Base-by-base conservation (phyloP, 2,113 vertebrate species). In the Coptodon rendalli region DNA sequence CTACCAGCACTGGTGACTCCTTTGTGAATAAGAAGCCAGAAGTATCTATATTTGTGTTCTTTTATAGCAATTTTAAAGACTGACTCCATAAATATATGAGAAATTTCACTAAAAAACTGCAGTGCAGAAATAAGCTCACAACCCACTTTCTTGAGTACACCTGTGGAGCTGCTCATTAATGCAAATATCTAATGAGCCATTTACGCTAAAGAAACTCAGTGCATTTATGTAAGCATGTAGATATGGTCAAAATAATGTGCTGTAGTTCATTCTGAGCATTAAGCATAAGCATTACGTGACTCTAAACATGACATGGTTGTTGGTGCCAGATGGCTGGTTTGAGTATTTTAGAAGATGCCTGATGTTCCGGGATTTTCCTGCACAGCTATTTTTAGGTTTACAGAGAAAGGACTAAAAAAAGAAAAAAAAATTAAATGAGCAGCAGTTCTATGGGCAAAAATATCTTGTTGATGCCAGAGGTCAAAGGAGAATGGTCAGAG, bases 341-440 rank as follows among this genome's bases (percentile, higher is more conserved):
- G 38, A 71, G 38, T 27, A 71, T 71, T 71, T 24, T 71, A 43
- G n/a, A 71, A 71, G 13, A 24, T 71, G 38, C 61, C 38, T 2
- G 38, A 43, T 43, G 19, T 40, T 24, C 36, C 14, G 12, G 1
- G 7, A 68, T 68, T 40, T 68, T 68, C 5, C 36, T 2, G 13
- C 38, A 27, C 66, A 71, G 8, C 13, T 24, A 71, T 16, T 24
- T 45, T 14, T 45, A 73, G 22, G 40, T 45, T 73, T 45, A 27
- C 22, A 45, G 40, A 73, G 40, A 73, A 43, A 27, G 38, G 38
- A 27, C 24, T 45, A 1, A 27, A 71, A 43, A 27, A 45, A 16
- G 0, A 0, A 66, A 66, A 22, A n/a, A 53, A 0, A 45, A 73
- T 6, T 27, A 43, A 27, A 27, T 45, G 22, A 73, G 40, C 40